A percentile compares a stretch with the other conserved stretches of the same genome.
Evolutionary conservation across 1,140 invertebrate genomes (phyloP).

Genomic region (Gryon sp.): DNA sequence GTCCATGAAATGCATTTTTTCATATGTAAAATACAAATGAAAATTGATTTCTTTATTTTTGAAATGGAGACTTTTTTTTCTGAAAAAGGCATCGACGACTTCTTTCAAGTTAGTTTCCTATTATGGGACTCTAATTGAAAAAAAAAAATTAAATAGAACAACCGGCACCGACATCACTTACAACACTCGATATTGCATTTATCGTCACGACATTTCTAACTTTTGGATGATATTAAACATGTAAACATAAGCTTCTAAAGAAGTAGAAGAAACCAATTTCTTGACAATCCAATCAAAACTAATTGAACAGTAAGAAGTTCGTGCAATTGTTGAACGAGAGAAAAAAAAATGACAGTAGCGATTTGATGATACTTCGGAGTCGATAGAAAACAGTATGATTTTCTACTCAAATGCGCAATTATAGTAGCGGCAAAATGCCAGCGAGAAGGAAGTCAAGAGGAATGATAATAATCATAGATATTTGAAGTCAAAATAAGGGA

Average conservation of each 20-base stretch:
- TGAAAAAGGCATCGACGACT: conserved; percentile 35
- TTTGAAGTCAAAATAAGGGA: no score
- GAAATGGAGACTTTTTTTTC: conserved; percentile 13
- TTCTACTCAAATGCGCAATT: no score
- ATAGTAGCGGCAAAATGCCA: no score
- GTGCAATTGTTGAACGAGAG: conserved; percentile 13
- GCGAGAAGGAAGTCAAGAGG: no score
- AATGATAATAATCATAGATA: no score
- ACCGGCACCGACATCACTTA: conserved; percentile 37
- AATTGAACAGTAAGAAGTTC: conserved; percentile 30
- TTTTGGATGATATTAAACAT: no score
- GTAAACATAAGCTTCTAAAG: no score
- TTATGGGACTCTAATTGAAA: conserved; percentile 43
- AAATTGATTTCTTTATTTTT: no score
- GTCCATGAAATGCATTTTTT: not conserved
- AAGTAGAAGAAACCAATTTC: not conserved
- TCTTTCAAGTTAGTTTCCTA: conserved; percentile 40
- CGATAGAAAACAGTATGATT: not conserved
- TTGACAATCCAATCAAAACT: conserved; percentile 1
- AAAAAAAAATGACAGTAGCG: conserved; percentile 13
- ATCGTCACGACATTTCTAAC: conserved; percentile 22
- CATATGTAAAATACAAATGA: conserved; percentile 17
- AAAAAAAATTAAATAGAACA: conserved; percentile 45
- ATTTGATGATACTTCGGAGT: conserved; percentile 2
- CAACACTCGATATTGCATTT: conserved; percentile 28